A percentile compares a stretch with the other conserved stretches of the same genome.
phyloP scores from a whole-genome alignment of 2,113 vertebrate genomes.

The Cephalopholis sonnerati region DNA sequence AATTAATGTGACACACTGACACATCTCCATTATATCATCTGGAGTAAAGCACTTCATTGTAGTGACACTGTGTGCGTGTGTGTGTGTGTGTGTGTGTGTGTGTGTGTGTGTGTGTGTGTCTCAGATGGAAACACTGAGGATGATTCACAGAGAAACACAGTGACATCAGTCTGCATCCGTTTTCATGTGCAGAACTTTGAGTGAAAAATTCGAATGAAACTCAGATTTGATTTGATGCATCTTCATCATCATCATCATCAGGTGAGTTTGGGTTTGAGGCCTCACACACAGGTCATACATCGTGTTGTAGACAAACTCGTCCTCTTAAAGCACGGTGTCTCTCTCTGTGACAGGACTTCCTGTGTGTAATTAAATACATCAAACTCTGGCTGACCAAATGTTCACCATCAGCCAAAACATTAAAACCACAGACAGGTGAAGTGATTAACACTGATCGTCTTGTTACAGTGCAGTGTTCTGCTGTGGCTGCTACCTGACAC shows the following conservation, averaged over 20 bases:
- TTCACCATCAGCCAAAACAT: no score
- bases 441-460: no score
- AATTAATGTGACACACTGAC: constrained; percentile 77
- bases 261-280: not conserved
- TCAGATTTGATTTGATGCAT: not conserved
- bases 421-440: no score
- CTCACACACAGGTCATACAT: not conserved
- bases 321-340: no score
- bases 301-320: not conserved
- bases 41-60: constrained; percentile 67
- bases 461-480: no score
- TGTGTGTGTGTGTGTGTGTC: constrained; percentile 4
- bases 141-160: not conserved
- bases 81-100: constrained; percentile 32
- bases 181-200: not conserved
- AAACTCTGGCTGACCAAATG: no score
- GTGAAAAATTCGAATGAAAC: not conserved
- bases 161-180: constrained; percentile 1
- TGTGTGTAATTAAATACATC: no score
- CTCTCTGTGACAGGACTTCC: no score
- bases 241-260: not conserved
- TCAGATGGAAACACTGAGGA: not conserved
- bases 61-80: constrained; percentile 36
- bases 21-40: constrained; percentile 73
- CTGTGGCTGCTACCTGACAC: no score